A percentile compares a stretch with the other conserved stretches of the same genome.
Evolutionary conservation across 2,888 invertebrate genomes (phyloP).

Genomic region (Agrypnus murinus): DNA sequence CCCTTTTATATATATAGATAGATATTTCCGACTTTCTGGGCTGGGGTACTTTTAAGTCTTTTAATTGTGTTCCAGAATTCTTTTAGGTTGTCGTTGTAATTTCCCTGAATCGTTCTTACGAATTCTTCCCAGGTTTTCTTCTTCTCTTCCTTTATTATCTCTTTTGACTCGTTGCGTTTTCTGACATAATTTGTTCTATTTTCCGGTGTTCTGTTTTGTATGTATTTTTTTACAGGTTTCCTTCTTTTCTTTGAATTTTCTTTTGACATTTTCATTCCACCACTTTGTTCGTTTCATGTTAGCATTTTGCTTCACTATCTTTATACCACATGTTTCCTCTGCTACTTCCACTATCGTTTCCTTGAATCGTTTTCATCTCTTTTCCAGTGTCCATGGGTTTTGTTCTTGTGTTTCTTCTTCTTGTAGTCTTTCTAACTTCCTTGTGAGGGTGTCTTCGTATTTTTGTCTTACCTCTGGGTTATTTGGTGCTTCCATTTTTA

Average conservation of each 20-base stretch:
- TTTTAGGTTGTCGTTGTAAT: too few relatives aligned
- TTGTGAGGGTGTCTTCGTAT: too few relatives aligned
- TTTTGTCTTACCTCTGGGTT: constrained; percentile 1
- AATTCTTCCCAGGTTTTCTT: too few relatives aligned
- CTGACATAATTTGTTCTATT: not conserved
- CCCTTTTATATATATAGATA: too few relatives aligned
- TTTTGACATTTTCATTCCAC: constrained; percentile 12
- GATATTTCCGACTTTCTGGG: too few relatives aligned
- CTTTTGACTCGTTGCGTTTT: too few relatives aligned
- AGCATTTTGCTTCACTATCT: constrained; percentile 1
- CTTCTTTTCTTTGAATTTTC: constrained; percentile 7
- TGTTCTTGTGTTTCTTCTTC: not conserved
- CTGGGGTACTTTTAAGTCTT: too few relatives aligned
- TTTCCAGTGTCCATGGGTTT: constrained; percentile 4
- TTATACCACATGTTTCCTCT: not conserved
- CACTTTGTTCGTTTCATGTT: not conserved
- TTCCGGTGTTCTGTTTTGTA: not conserved
- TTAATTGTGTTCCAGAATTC: too few relatives aligned
- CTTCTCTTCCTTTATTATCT: too few relatives aligned
- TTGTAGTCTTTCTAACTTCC: too few relatives aligned
- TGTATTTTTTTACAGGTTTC: not conserved
- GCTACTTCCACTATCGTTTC: not conserved
- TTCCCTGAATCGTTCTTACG: too few relatives aligned
- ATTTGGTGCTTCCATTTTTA: not conserved
- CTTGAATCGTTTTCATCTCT: constrained; percentile 5